A percentile compares a stretch with the other conserved stretches of the same genome.
Evolutionary conservation across 30 jellyfish, hydroid and myxozoan species (phyloP).

Genomic region (Mastigias papua): DNA sequence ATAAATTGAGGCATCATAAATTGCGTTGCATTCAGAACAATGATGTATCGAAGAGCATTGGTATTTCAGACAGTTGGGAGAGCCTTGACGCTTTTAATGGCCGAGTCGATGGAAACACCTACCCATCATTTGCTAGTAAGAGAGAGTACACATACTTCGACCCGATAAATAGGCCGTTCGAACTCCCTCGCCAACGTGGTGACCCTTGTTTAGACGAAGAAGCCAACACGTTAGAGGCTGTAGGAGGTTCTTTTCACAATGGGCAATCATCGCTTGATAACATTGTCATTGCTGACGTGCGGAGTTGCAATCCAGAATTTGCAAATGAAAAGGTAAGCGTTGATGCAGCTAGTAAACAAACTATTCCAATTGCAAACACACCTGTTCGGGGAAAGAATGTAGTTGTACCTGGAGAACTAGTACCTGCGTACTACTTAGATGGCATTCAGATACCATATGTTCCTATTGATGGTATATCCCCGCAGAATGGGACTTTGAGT

Average conservation of each 20-base stretch:
- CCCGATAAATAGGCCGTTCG: conserved; percentile 50
- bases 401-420: not conserved
- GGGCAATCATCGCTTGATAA: conserved; percentile 22
- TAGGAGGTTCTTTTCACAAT: not conserved
- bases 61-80: not conserved
- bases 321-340: not conserved
- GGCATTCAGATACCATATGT: not conserved
- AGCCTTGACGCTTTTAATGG: conserved; percentile 12
- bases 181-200: not conserved
- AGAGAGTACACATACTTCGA: conserved; percentile 57
- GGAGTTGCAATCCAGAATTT: conserved; percentile 57
- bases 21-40: conserved; percentile 44
- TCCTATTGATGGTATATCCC: conserved; percentile 14
- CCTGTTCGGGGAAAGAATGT: not conserved
- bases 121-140: conserved; percentile 61
- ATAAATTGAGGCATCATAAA: conserved; percentile 52
- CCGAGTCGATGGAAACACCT: conserved; percentile 54
- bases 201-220: conserved; percentile 1
- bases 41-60: not conserved
- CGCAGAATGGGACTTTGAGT: conserved; percentile 10
- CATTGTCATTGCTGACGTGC: conserved; percentile 66
- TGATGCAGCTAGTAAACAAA: not conserved
- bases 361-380: not conserved
- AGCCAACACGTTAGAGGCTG: conserved; percentile 1
- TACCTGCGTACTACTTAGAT: conserved; percentile 2